Evolutionary conservation across 2,113 vertebrate species (phyloP).

Genomic region (Rhagologus leucostigma): DNA sequence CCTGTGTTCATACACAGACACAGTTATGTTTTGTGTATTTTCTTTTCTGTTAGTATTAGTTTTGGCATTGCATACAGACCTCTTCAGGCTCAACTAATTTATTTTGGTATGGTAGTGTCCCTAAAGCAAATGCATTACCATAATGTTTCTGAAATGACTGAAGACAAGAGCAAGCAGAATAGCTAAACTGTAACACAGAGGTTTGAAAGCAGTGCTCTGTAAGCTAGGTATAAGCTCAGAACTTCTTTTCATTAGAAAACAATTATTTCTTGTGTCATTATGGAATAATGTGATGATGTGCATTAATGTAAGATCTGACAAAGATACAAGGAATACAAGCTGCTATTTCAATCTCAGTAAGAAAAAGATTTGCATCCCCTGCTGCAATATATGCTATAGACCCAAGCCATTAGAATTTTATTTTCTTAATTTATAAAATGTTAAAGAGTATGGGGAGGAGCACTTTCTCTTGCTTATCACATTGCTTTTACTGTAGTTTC

Average conservation of each 20-base stretch:
- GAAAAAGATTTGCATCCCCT: background rate
- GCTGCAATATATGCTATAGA: background rate
- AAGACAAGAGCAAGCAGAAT: background rate
- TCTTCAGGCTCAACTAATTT: background rate
- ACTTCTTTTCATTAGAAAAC: background rate
- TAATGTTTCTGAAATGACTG: background rate
- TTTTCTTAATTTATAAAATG: background rate
- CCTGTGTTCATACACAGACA: background rate
- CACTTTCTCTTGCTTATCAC: background rate
- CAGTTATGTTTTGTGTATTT: background rate
- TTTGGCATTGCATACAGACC: background rate
- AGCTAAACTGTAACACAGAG: background rate
- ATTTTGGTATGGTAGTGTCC: background rate
- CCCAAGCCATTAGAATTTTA: background rate
- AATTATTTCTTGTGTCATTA: background rate
- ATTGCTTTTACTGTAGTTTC: background rate
- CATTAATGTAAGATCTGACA: background rate
- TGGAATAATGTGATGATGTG: background rate
- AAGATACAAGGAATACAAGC: background rate
- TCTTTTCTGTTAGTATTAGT: background rate
- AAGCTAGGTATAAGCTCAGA: background rate
- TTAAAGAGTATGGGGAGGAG: background rate
- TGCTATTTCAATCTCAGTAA: background rate
- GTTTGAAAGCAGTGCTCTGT: background rate
- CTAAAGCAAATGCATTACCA: background rate